Evolutionary conservation across 1,140 invertebrate genomes (phyloP), one percentile per base, ranked within the genome.

Genomic region (Lepidurus apus): DNA sequence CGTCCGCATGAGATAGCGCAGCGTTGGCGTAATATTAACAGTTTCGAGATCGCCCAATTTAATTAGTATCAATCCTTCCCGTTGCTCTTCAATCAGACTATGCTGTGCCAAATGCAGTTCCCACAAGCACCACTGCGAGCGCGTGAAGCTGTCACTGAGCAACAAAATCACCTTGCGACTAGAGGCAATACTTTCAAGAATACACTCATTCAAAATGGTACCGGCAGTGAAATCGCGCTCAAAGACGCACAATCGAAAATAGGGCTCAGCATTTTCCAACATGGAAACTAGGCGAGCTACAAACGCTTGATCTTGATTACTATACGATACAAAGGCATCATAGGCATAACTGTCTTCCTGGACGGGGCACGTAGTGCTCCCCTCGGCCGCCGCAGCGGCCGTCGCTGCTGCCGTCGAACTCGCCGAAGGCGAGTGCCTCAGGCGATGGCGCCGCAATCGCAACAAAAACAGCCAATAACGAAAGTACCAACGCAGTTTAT

Each of bases 281-380:
- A 87, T 85, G 10, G 84, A 82, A 34, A 90, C 85, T 80, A 91
- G 84, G 24, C 87, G 83, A 1, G 87, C 81, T 6, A 91, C 88
- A 82, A 90, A 91, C 47, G 87, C 85, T 79, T 87, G 84, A 80
- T 91, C 90, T 80, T 90, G 87, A 77, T 86, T 88, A 80, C 88
- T 89, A 82, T 91, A 91, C 0, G 89, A 90, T 5, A 91, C 87
- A 81, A 91, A 91, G 1, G 90, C 90, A 80, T 91, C 91, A 81
- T 88, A 91, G 75, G 85, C 85, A 77, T 87, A 89, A 34, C 83
- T 81, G 13, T 73, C 24, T 26, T 73, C 77, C 24, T 80, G 34
- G 34, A 34, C 65, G 0, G 47, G 74, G 11, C 76, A 65, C 42
- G 44, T 74, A 5, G 45, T 44, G 17, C n/a, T 74, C 11, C 34